These are phyloP conservation scores for Panthera uncia DNA, from an alignment of 2,113 vertebrate species.

Conservation along the genomic window DNA sequence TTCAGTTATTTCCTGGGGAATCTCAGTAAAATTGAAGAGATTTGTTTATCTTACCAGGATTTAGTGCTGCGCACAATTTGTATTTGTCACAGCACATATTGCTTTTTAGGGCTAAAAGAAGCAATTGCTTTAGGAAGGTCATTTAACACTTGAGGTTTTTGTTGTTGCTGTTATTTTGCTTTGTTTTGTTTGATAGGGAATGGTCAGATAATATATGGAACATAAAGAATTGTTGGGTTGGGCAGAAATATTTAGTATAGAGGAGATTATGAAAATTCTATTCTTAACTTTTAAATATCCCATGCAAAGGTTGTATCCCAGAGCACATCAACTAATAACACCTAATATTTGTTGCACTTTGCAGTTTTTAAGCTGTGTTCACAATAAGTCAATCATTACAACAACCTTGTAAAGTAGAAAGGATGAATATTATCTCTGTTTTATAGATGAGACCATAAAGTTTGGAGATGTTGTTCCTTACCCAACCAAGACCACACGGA, in stretches of 20 bases:
- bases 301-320: not conserved
- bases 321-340: not conserved
- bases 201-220: not conserved
- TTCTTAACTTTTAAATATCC: not conserved
- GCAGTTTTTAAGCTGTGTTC: not conserved
- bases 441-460: not conserved
- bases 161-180: not conserved
- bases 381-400: not conserved
- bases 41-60: constrained; percentile 68
- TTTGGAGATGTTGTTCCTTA: not conserved
- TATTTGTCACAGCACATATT: constrained; percentile 75
- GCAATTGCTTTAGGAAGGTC: constrained; percentile 56
- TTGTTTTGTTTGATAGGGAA: not conserved
- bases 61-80: constrained; percentile 70
- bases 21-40: constrained; percentile 73
- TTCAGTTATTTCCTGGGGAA: constrained; percentile 57
- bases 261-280: not conserved
- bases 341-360: not conserved
- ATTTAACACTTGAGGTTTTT: constrained; percentile 23
- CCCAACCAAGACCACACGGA: not conserved
- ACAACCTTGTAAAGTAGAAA: not conserved
- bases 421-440: not conserved
- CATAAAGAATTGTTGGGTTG: not conserved
- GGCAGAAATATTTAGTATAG: not conserved
- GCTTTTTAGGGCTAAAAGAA: constrained; percentile 33